Evolutionary conservation across 2,797 vertebrate species (phyloP), one percentile per base, ranked within the genome.

Genomic region (Tolypeutes matacus): DNA sequence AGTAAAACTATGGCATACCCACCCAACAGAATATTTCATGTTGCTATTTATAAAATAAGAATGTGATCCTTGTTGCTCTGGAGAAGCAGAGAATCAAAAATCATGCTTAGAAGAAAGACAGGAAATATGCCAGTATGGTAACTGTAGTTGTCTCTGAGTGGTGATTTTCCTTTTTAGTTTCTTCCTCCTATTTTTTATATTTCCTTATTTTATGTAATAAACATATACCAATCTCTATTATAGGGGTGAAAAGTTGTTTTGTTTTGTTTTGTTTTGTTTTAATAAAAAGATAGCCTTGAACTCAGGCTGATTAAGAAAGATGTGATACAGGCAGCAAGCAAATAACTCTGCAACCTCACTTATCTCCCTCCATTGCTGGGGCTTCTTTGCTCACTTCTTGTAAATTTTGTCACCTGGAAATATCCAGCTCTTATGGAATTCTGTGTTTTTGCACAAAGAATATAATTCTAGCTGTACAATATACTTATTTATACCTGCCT

Each of bases 171-270:
- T 67, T 67, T 64, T 81, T 56, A n/a, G 56, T 81, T 86, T 80
- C 49, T 73, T 83, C 53, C 3, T 78, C 84, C 39, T 92, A 23
- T 65, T 75, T 60, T 60, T 67, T 7, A 4, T 88, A 80, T 84
- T 72, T 85, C 4, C 36, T 72, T 73, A 80, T 51, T 77, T 86
- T 95, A 34, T 72, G 11, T 60, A 87, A 73, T 93, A 64, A 76
- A 49, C 20, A 20, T 49, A 17, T 21, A n/a, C 53, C 53, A 56
- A 20, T 76, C 23, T 81, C 15, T 76, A 31, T 60, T 77, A 73
- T 9, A 67, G n/a, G n/a, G 58, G 1, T 82, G 31, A 46, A 42
- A 49, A 83, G 0, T 2, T 29, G 51, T n/a, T n/a, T n/a, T 53
- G 14, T 17, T 53, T 51, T 49, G 12, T 69, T 34, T 13, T 18